Conservation (phyloP, 1,140 invertebrate genomes). For the Mycetomoellerius zeteki region DNA sequence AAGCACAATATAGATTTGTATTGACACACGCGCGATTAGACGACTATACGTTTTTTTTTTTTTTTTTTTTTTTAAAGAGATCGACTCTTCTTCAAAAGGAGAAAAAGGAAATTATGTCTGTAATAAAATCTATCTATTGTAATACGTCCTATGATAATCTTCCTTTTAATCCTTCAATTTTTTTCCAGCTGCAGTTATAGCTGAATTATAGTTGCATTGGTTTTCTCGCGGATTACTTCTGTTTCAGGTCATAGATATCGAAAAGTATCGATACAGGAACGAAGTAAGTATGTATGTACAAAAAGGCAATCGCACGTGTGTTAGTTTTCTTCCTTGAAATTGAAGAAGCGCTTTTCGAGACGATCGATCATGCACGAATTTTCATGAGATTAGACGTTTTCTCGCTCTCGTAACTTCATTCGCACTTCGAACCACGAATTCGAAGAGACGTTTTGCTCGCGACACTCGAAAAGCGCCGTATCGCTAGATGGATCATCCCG, state of each 20-base stretch:
- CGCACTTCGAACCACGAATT: neutral
- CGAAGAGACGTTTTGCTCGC: neutral
- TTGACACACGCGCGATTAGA: neutral
- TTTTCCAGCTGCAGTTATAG: neutral
- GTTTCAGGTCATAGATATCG: slow-evolving; percentile 32
- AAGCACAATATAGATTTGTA: slow-evolving; percentile 72
- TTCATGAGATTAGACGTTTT: neutral
- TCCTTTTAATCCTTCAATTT: slow-evolving; percentile 18
- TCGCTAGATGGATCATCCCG: slow-evolving; percentile 36
- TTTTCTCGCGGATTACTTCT: slow-evolving; percentile 18
- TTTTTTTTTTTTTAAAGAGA: neutral
- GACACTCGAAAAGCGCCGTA: slow-evolving; percentile 62
- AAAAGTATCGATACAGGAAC: neutral
- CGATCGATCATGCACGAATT: neutral
- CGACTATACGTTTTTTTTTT: neutral
- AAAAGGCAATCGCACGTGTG: slow-evolving; percentile 61
- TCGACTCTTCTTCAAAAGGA: neutral
- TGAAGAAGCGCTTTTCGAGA: slow-evolving; percentile 60
- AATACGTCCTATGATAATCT: slow-evolving; percentile 6
- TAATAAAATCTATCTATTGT: slow-evolving; percentile 37
- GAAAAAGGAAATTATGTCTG: slow-evolving; percentile 4
- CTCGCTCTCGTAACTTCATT: neutral
- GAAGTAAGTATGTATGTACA: slow-evolving; percentile 59
- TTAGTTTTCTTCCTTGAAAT: slow-evolving; percentile 59
- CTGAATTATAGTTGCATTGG: neutral